Evolutionary conservation across 2,113 vertebrate species (phyloP), one percentile per base, ranked within the genome.

Genomic region (Nannobrachium achirus): DNA sequence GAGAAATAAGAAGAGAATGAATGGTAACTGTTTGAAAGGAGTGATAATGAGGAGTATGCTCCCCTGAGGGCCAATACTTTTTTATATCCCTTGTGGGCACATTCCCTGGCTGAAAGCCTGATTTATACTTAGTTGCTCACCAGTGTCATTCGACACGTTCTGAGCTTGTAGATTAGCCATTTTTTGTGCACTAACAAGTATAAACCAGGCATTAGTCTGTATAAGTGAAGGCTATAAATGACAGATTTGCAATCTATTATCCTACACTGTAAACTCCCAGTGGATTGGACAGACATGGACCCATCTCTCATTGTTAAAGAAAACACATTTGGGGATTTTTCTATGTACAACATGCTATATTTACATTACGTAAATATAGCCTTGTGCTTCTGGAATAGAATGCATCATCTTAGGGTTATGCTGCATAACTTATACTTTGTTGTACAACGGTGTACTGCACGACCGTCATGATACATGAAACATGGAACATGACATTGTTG

Each of bases 1-100:
- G 82, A 83, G 63, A 89, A 89, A 91, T 85, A 81, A 87, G 91
- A 88, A 79, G 66, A 72, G 82, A 89, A 87, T 90, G 82, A 89
- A 90, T 82, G 73, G 72, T 80, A 87, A 88, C 88, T 86, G 82
- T 79, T 87, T 76, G 75, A 71, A 89, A 79, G 79, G 66, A 80
- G 75, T 63, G 77, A 85, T 80, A 86, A 87, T 58, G 53, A 73
- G 64, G 63, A 80, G 76, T 86, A 78, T 77, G 80, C 77, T 69
- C 83, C 70, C 80, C 84, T 25, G 77, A 82, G 81, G 75, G 86
- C 71, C 52, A 69, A 80, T 79, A 79, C 78, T 16, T 44, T 16
- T 55, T 68, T 73, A 79, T 75, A 78, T 85, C 67, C 75, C 55
- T 58, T 50, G 18, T 38, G 38, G 8, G 66, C 42, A 67, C 77